Percentiles rank a stretch among this genome's conserved stretches.
These are phyloP conservation scores for Amphiprion percula DNA, from an alignment of 2,113 vertebrate genomes.

Conservation along the genomic window DNA sequence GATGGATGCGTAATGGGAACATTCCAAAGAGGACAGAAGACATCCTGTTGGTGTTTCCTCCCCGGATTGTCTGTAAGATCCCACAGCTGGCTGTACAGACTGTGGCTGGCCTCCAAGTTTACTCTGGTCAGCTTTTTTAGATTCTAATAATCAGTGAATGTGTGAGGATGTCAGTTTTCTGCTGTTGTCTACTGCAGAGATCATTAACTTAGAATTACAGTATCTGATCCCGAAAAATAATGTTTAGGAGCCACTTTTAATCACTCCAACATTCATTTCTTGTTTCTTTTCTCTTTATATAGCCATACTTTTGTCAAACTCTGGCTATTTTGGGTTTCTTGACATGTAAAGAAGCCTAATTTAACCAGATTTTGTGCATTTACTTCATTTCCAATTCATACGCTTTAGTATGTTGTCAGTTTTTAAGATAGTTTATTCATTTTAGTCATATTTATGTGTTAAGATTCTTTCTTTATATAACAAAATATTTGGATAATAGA, in stretches of 20 bases:
- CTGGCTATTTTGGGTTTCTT: no score
- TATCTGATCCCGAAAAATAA: no score
- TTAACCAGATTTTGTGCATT: background rate
- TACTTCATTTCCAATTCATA: background rate
- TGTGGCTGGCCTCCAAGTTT: background rate
- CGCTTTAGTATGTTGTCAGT: background rate
- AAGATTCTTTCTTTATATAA: no score
- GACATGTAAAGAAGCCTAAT: background rate
- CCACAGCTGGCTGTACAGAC: constrained; percentile 20
- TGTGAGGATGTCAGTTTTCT: background rate
- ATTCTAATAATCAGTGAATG: background rate
- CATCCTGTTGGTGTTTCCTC: constrained; percentile 66
- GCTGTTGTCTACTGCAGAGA: background rate
- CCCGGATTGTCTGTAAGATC: constrained; percentile 7
- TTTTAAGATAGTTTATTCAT: no score
- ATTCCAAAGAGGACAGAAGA: constrained; percentile 51
- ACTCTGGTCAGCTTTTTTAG: background rate
- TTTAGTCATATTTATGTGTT: no score
- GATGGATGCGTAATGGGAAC: constrained; percentile 62
- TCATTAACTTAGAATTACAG: no score
- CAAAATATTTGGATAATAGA: no score
- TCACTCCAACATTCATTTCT: background rate
- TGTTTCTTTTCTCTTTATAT: no score
- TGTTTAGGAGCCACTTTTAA: background rate
- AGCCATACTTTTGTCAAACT: no score